These are phyloP conservation scores for Eupeodes luniger DNA, from an alignment of 2,888 invertebrate genomes.

Conservation along the genomic window DNA sequence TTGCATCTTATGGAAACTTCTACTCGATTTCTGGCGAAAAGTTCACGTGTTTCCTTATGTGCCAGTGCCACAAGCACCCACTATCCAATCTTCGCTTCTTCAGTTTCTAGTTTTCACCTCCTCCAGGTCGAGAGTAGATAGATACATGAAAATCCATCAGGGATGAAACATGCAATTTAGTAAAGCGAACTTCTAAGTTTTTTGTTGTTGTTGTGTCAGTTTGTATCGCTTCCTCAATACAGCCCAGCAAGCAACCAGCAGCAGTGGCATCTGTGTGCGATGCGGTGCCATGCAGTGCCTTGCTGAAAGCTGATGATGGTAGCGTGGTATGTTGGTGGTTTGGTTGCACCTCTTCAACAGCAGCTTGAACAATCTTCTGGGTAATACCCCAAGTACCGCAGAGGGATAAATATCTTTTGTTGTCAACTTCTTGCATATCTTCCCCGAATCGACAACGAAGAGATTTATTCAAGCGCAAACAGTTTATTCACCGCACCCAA, in stretches of 20 bases:
- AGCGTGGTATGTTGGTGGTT: slow-evolving; percentile 16
- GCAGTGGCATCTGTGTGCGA: slow-evolving; percentile 1
- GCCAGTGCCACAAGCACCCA: not conserved
- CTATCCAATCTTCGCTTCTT: not conserved
- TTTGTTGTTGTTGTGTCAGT: slow-evolving; percentile 9
- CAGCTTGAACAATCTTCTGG: slow-evolving; percentile 6
- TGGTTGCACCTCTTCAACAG: slow-evolving; percentile 27
- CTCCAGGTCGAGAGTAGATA: slow-evolving; percentile 18
- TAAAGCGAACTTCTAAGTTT: slow-evolving; percentile 53
- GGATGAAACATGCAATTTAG: slow-evolving; percentile 71
- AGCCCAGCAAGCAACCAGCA: too few species aligned
- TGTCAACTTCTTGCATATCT: slow-evolving; percentile 68
- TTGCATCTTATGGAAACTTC: slow-evolving; percentile 15
- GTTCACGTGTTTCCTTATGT: slow-evolving; percentile 46
- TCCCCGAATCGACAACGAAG: slow-evolving; percentile 32
- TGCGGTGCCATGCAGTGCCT: not conserved
- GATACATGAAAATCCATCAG: slow-evolving; percentile 52
- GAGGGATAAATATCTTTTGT: slow-evolving; percentile 71
- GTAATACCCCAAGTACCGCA: slow-evolving; percentile 51
- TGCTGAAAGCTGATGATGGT: not conserved
- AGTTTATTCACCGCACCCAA: slow-evolving; percentile 55
- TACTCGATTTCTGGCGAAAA: slow-evolving; percentile 45
- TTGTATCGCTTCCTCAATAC: too few species aligned
- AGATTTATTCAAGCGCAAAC: slow-evolving; percentile 71
- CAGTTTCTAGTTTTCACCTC: not conserved